A percentile compares a stretch with the other conserved stretches of the same genome.
phyloP scores from a whole-genome alignment of 2,888 invertebrate genomes.

The Anorthoa munda region DNA sequence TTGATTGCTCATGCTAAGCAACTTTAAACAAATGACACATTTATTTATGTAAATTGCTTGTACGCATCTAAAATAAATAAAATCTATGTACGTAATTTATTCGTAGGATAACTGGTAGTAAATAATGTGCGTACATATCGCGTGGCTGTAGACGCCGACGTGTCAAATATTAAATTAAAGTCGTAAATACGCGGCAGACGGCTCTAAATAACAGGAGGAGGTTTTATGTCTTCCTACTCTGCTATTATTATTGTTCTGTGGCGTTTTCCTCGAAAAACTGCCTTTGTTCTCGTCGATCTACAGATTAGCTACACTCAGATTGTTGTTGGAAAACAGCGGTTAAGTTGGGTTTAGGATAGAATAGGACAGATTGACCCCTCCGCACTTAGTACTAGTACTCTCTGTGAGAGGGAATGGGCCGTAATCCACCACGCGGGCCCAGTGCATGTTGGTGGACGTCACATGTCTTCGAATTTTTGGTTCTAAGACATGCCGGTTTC shows the following conservation, averaged over 20 bases:
- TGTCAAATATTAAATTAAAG: constrained; percentile 47
- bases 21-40: background rate
- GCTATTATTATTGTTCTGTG: constrained; percentile 31
- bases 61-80: constrained; percentile 5
- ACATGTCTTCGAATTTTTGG: no score
- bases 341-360: constrained; percentile 2
- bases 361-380: no score
- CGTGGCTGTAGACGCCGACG: background rate
- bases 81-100: constrained; percentile 8
- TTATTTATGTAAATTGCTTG: constrained; percentile 12
- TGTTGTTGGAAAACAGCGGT: constrained; percentile 14
- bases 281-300: constrained; percentile 47
- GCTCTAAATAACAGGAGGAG: constrained; percentile 40
- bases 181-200: constrained; percentile 51
- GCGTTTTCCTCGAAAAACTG: constrained; percentile 46
- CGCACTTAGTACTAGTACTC: no score
- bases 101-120: constrained; percentile 13
- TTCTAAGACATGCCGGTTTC: no score
- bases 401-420: no score
- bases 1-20: background rate
- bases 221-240: constrained; percentile 54
- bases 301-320: constrained; percentile 19
- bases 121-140: constrained; percentile 9
- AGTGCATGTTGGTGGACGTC: no score
- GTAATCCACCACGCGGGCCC: no score